phyloP scores from a whole-genome alignment of 2,113 vertebrate genomes.

The Tetrax tetrax region DNA sequence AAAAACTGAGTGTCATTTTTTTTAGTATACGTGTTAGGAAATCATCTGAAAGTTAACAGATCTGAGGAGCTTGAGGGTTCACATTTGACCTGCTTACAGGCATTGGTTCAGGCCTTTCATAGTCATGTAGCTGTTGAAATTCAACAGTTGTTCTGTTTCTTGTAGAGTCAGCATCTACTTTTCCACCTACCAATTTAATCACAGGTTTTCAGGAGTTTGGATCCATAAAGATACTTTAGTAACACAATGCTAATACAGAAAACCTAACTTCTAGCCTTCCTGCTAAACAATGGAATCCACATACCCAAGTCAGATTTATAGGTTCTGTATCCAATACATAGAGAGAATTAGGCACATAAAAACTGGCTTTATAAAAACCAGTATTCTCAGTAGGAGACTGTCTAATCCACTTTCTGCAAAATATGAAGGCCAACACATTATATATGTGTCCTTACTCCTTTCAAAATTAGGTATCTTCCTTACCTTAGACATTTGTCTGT shows the following conservation, averaged over 20 bases:
- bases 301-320: background rate
- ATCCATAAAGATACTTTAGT: background rate
- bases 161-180: slow-evolving; percentile 35
- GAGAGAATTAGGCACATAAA: background rate
- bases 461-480: background rate
- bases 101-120: slow-evolving; percentile 14
- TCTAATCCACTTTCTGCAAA: background rate
- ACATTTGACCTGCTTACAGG: slow-evolving; percentile 20
- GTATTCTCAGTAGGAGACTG: background rate
- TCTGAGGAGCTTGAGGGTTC: background rate
- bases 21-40: background rate
- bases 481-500: background rate
- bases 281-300: background rate
- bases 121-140: slow-evolving; percentile 20
- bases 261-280: background rate
- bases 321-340: background rate
- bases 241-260: background rate
- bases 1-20: background rate
- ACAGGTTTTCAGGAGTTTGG: background rate
- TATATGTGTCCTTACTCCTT: background rate
- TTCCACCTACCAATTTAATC: slow-evolving; percentile 26
- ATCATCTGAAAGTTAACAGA: slow-evolving; percentile 10
- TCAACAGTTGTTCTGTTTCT: slow-evolving; percentile 35
- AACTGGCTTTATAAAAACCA: background rate
- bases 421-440: background rate